Evolutionary conservation across 2,888 invertebrate genomes (phyloP), one percentile per base, ranked within the genome.

Genomic region (Mythimna albipuncta): DNA sequence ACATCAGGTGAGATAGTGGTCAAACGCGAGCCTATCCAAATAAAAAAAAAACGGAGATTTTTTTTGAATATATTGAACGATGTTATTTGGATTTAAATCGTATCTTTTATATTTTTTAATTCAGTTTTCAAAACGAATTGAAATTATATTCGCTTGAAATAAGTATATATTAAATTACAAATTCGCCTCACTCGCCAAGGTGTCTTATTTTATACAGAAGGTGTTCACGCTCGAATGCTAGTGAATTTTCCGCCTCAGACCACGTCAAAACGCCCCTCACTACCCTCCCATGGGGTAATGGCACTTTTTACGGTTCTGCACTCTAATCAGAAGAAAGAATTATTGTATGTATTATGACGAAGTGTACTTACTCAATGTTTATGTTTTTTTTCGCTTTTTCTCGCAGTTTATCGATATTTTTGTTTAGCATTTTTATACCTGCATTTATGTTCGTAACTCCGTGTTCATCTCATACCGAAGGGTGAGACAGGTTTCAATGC

Each of bases 291-390:
- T 73, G 47, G 64, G 41, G 55, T 82, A 73, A 83, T 76, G 64
- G 70, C n/a, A 69, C 55, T 63, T 80, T 82, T 81, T 83, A 83
- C 67, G 81, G 59, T 70, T 69, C 35, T 68, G 67, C 72, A 32
- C 73, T 68, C 75, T 77, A 76, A 83, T 82, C 70, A 75, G 64
- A 52, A 57, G 58, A 52, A 75, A 69, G 71, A 75, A 67, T 72
- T 63, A 75, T 67, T 68, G 47, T 61, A 32, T 59, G 44, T 59
- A 69, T 58, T 59, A 69, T 41, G 41, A 32, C 32, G 38, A 55
- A 63, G 44, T 26, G 57, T 70, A 66, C n/a, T n/a, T 41, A 61
- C 26, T 77, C 78, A 67, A 69, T 78, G 38, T 54, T 54, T 61
- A 64, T 54, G 35, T 58, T 72, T 47, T 19, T 62, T 47, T 63